Conservation (phyloP, 1,140 invertebrate species). For the Globodera rostochiensis region DNA sequence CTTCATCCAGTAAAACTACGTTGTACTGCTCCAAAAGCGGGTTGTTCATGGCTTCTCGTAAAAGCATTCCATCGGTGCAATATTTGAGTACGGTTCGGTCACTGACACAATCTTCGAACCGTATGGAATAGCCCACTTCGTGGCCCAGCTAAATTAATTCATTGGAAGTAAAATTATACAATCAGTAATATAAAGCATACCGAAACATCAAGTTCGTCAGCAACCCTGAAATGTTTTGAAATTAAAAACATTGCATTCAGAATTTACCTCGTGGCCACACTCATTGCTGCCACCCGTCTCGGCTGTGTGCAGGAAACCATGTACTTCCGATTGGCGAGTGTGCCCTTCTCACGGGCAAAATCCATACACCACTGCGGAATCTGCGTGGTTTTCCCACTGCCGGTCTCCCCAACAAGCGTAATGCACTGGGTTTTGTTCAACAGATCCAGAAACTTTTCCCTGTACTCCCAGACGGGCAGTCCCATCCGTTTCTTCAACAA, state of each 20-base stretch:
- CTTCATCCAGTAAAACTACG: conserved; percentile 91
- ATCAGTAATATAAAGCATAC: conserved; percentile 27
- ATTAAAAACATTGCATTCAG: not conserved
- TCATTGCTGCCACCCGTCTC: conserved; percentile 96
- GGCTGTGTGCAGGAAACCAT: conserved; percentile 97
- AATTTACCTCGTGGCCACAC: conserved; percentile 78
- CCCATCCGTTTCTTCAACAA: conserved; percentile 80
- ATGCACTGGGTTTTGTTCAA: conserved; percentile 83
- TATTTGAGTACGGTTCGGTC: conserved; percentile 89
- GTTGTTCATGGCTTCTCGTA: conserved; percentile 98
- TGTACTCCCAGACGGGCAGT: conserved; percentile 96
- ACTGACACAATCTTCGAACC: conserved; percentile 98
- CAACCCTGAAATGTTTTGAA: conserved; percentile 73
- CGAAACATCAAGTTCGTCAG: conserved; percentile 97
- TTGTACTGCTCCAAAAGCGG: conserved; percentile 94
- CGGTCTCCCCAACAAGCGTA: conserved; percentile 91
- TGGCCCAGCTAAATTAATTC: conserved; percentile 75
- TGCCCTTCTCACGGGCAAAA: conserved; percentile 71
- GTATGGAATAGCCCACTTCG: conserved; percentile 98
- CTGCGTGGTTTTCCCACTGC: conserved; percentile 95
- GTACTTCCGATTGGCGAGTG: conserved; percentile 69
- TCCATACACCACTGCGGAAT: conserved; percentile 86
- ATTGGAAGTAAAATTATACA: not conserved
- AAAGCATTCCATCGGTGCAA: conserved; percentile 99
- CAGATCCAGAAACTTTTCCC: conserved; percentile 89